A percentile compares a stretch with the other conserved stretches of the same genome.
Conservation (phyloP, 2,888 invertebrate species). For the Chrysolina haemoptera region DNA sequence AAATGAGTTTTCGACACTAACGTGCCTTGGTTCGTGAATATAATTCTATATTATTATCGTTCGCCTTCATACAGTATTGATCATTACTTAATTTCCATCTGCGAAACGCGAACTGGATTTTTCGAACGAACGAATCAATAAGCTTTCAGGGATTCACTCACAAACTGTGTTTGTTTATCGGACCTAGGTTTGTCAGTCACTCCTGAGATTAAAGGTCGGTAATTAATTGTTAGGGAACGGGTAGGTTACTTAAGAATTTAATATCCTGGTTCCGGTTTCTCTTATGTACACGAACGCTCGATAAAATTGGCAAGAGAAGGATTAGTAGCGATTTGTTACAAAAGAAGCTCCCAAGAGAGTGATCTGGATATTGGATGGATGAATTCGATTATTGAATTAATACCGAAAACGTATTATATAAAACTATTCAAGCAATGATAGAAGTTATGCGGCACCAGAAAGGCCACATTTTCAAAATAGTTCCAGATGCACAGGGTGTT, state of each 20-base stretch:
- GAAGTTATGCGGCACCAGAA: no score
- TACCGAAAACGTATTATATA: no score
- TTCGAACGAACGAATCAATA: constrained; percentile 2
- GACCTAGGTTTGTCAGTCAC: not conserved
- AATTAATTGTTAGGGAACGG: not conserved
- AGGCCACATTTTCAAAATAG: no score
- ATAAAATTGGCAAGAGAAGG: not conserved
- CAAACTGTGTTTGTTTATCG: constrained; percentile 3
- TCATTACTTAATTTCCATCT: not conserved
- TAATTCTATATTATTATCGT: not conserved
- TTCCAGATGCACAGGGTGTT: no score
- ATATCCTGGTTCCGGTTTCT: not conserved
- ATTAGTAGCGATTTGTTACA: not conserved
- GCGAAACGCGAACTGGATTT: not conserved
- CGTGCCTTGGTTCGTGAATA: no score
- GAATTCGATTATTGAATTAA: no score
- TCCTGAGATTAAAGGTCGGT: not conserved
- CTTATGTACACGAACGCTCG: not conserved
- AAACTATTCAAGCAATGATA: no score
- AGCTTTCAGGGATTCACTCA: not conserved
- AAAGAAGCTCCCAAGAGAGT: no score
- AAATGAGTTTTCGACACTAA: no score
- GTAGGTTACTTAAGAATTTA: not conserved
- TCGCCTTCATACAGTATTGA: not conserved
- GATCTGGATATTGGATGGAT: no score